phyloP scores from a whole-genome alignment of 1,140 invertebrate species.

The Eumeta japonica region DNA sequence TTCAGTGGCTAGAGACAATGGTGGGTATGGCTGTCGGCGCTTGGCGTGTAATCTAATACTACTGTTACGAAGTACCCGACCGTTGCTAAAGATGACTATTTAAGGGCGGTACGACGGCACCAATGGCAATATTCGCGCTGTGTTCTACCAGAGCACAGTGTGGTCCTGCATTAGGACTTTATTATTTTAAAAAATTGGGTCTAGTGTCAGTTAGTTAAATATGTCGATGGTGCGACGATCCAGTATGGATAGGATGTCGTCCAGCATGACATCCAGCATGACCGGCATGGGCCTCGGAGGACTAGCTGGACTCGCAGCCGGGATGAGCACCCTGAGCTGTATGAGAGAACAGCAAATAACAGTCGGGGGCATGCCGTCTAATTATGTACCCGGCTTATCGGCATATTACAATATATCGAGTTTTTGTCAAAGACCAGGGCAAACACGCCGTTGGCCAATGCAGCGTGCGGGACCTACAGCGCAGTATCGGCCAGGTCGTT shows the following conservation, averaged over 20 bases:
- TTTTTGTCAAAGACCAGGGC: conserved; percentile 51
- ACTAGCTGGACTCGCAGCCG: conserved; percentile 45
- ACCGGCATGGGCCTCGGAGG: conserved; percentile 54
- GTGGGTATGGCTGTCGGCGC: not conserved
- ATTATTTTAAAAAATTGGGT: conserved; percentile 13
- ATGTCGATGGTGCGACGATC: conserved; percentile 38
- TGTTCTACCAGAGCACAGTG: conserved; percentile 34
- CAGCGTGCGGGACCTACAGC: conserved; percentile 49
- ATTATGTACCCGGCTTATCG: conserved; percentile 51
- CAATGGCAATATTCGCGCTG: conserved; percentile 41
- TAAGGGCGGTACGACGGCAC: too few relatives aligned
- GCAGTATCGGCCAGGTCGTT: conserved; percentile 47
- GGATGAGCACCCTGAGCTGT: conserved; percentile 44
- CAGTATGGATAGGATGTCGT: conserved; percentile 53
- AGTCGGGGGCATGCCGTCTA: conserved; percentile 52
- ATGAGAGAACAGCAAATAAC: conserved; percentile 50
- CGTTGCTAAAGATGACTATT: too few relatives aligned
- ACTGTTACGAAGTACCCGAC: too few relatives aligned
- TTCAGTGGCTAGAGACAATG: conserved; percentile 35
- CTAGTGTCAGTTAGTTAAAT: too few relatives aligned
- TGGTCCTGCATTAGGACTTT: conserved; percentile 18
- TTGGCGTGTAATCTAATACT: too few relatives aligned
- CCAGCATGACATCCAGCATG: conserved; percentile 56
- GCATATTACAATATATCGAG: conserved; percentile 53
- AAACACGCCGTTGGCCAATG: conserved; percentile 50